These are phyloP conservation scores for Sebastolobus alascanus DNA, from an alignment of 2,797 vertebrate species.

Conservation along the genomic window DNA sequence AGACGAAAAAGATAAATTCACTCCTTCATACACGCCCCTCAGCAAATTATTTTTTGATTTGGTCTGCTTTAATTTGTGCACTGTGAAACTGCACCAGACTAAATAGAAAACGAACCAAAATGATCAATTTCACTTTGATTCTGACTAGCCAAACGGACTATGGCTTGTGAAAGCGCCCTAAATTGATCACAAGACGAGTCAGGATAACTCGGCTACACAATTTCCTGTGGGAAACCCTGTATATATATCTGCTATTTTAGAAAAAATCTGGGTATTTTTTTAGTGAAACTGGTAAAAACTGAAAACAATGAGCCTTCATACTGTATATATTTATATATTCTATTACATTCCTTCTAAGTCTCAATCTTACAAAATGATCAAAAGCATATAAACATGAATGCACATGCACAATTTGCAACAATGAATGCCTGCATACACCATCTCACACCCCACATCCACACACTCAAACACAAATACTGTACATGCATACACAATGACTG, in stretches of 20 bases:
- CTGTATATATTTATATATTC: background rate
- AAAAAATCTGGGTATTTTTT: background rate
- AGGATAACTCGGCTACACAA: background rate
- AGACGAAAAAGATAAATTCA: too few species aligned
- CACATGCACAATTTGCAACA: conserved; percentile 37
- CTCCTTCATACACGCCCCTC: rapidly evolving
- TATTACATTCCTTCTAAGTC: conserved; percentile 35
- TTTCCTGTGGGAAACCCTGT: background rate
- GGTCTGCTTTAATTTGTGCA: too few species aligned
- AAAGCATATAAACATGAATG: conserved; percentile 40
- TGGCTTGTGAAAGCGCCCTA: too few species aligned
- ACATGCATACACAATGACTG: conserved; percentile 9
- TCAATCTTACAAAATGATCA: conserved; percentile 41
- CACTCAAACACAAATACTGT: background rate
- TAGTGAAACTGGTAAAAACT: background rate
- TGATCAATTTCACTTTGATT: too few species aligned
- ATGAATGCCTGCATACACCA: conserved; percentile 37
- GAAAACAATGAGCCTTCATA: conserved; percentile 64
- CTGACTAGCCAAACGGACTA: rapidly evolving
- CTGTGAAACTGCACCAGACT: too few species aligned
- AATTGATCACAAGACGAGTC: background rate
- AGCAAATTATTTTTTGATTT: too few species aligned
- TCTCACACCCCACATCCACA: conserved; percentile 2
- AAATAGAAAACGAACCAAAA: too few species aligned
- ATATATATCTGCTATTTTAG: background rate